Base-by-base conservation (phyloP, 2,888 invertebrate species). In the Cataglyphis cursor region DNA sequence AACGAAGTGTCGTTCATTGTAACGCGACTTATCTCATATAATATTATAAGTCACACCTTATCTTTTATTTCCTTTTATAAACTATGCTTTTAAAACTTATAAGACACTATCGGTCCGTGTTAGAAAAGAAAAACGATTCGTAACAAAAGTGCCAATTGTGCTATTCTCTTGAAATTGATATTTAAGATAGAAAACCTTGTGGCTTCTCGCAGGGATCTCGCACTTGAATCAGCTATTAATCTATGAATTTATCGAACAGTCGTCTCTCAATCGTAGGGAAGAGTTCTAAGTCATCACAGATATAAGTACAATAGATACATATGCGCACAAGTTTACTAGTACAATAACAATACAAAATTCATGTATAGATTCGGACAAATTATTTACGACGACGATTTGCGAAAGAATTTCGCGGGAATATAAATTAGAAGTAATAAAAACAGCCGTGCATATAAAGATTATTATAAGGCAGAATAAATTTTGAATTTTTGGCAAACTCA, bases 1-100 rank as follows among this genome's bases (percentile, higher is more conserved):
- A n/a, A 72, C 35, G 15, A 62, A 65, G n/a, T 31, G n/a, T 68
- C 57, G 44, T 65, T 76, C 18, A 15, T 73, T 54, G 54, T 24
- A 28, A 73, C 31, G 35, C 24, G 21, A 21, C 6, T 48, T 70
- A 41, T 54, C 12, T 66, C 10, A 10, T 48, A 44, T 66, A 35
- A 59, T 21, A 66, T 68, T 70, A 54, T 62, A 81, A 81, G 57
- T 48, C 74, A 80, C 68, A 80, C 54, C 12, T 41, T 41, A 21
- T 61, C 8, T 51, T n/a, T 15, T 38, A 12, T 66, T 70, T 70
- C 66, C 81, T 24, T 24, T 24, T 78, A 57, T 0, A 38, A 68
- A 48, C 74, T 78, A 78, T 61, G n/a, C 18, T 44, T 24, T 70
- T 78, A 83, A 44, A 44, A 35, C 12, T 51, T 51, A 82, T 35